Conservation (phyloP, 2,797 vertebrate species). For the Myripristis jacobus region DNA sequence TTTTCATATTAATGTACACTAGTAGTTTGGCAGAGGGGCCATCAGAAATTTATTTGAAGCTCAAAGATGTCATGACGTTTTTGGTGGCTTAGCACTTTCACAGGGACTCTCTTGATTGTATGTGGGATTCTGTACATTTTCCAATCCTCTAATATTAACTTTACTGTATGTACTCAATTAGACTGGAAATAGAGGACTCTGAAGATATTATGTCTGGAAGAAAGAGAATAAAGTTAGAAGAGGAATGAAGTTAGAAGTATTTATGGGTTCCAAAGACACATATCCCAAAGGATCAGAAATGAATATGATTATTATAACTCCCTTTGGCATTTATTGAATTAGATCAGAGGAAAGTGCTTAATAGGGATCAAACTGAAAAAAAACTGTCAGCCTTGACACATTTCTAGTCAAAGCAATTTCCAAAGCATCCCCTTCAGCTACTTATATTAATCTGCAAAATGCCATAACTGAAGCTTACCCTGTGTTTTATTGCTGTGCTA, state of each 20-base stretch:
- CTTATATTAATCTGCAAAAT: slow-evolving; percentile 76
- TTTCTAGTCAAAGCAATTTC: slow-evolving; percentile 78
- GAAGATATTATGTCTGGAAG: slow-evolving; percentile 58
- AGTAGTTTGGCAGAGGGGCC: slow-evolving; percentile 16
- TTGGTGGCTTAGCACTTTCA: slow-evolving; percentile 62
- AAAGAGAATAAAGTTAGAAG: slow-evolving; percentile 55
- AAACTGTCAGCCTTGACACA: slow-evolving; percentile 75
- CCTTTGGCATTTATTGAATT: slow-evolving; percentile 80
- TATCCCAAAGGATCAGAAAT: slow-evolving; percentile 72
- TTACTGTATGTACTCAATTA: slow-evolving; percentile 58
- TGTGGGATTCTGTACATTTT: slow-evolving; percentile 59
- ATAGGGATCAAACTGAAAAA: slow-evolving; percentile 75
- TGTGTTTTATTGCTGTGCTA: slow-evolving; percentile 57
- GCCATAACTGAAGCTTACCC: slow-evolving; percentile 62
- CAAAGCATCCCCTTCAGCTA: slow-evolving; percentile 65
- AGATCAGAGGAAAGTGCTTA: slow-evolving; percentile 78
- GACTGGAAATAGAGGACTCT: slow-evolving; percentile 59
- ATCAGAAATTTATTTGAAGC: slow-evolving; percentile 55
- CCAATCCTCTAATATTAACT: slow-evolving; percentile 54
- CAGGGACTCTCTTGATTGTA: slow-evolving; percentile 66
- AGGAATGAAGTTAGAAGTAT: slow-evolving; percentile 63
- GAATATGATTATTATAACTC: slow-evolving; percentile 79
- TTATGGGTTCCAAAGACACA: slow-evolving; percentile 75
- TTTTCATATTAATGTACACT: slow-evolving; percentile 55
- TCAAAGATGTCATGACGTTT: slow-evolving; percentile 59